These are phyloP conservation scores for Orycteropus afer DNA, from an alignment of 2,113 vertebrate species.

Conservation along the genomic window DNA sequence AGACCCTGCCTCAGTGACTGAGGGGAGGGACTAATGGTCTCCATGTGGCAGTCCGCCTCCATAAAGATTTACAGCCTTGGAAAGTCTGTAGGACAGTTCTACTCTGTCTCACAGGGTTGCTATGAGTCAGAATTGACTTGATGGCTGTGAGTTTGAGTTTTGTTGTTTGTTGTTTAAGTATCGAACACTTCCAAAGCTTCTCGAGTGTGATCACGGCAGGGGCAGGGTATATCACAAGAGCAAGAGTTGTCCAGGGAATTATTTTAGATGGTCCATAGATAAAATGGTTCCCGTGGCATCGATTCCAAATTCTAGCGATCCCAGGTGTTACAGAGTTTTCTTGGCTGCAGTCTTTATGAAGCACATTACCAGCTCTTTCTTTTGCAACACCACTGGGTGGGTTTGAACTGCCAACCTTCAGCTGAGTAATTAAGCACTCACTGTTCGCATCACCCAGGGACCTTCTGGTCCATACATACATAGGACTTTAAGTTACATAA, in stretches of 20 bases:
- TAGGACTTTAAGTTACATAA: not conserved
- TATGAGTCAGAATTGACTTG: not conserved
- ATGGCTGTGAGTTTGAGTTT: not conserved
- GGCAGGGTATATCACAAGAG: fast-evolving
- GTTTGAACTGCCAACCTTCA: no score
- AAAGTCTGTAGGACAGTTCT: no score
- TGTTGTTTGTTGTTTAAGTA: not conserved
- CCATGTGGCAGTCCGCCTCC: not conserved
- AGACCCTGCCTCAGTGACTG: not conserved
- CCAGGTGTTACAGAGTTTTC: no score
- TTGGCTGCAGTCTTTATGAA: no score
- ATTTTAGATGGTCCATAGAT: not conserved
- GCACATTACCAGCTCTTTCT: no score
- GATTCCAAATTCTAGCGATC: not conserved
- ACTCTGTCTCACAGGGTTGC: not conserved
- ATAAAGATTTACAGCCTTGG: no score
- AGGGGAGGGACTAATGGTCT: fast-evolving
- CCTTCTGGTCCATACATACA: no score
- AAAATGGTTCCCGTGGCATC: not conserved
- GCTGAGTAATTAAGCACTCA: no score
- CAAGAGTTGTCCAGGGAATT: not conserved
- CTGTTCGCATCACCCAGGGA: no score
- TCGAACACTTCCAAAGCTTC: not conserved
- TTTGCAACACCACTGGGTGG: no score
- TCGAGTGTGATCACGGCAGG: not conserved